Conservation (phyloP, 2,113 vertebrate species). For the Sminthopsis crassicaudata region DNA sequence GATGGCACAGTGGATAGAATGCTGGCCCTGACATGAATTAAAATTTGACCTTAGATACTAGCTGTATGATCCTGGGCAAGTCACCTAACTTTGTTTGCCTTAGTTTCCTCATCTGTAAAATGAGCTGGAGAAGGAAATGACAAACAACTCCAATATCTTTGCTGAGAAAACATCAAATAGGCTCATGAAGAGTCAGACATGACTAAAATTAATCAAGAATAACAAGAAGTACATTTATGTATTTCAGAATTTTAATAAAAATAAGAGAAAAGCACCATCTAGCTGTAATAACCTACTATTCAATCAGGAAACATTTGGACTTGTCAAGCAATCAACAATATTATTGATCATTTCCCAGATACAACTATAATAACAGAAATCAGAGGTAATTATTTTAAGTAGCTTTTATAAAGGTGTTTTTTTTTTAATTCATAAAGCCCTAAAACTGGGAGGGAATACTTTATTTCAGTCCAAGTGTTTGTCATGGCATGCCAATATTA, state of each 20-base stretch:
- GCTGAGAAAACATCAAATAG: too few species aligned
- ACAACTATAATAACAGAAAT: neutral
- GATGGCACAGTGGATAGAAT: too few species aligned
- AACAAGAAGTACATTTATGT: neutral
- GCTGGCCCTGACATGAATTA: too few species aligned
- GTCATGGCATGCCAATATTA: neutral
- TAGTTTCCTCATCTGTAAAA: too few species aligned
- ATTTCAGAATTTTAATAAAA: neutral
- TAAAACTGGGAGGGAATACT: neutral
- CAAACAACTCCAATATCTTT: too few species aligned
- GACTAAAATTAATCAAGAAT: too few species aligned
- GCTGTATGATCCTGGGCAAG: too few species aligned
- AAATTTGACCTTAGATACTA: too few species aligned
- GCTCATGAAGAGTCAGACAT: too few species aligned
- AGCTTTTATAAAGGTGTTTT: neutral
- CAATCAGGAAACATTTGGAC: neutral
- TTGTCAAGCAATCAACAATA: neutral
- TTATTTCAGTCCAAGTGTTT: neutral
- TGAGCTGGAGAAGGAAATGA: too few species aligned
- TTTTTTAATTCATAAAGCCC: neutral
- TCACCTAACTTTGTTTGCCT: too few species aligned
- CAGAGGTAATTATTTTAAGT: neutral
- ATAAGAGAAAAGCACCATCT: conserved; percentile 28
- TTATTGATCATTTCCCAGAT: neutral
- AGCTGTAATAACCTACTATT: neutral